Evolutionary conservation across 2,888 invertebrate species (phyloP).

Genomic region (Acleris literana): DNA sequence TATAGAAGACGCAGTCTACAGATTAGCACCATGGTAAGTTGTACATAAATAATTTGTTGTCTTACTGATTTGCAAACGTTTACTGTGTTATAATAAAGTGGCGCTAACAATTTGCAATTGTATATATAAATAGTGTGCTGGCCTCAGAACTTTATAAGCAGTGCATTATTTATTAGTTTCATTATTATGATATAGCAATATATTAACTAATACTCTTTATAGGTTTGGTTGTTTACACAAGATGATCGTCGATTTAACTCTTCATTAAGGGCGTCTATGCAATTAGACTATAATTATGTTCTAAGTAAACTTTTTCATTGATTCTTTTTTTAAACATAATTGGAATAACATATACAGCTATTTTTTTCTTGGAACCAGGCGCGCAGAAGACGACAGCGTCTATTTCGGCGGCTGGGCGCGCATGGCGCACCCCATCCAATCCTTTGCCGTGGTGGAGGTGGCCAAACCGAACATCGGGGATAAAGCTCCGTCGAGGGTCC

Average conservation of each 20-base stretch:
- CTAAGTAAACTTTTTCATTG: neutral
- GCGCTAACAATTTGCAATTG: too few relatives aligned
- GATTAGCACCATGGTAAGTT: constrained; percentile 95
- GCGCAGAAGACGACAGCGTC: constrained; percentile 91
- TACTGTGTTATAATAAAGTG: neutral
- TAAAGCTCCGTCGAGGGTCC: constrained; percentile 96
- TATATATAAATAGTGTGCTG: too few relatives aligned
- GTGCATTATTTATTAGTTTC: too few relatives aligned
- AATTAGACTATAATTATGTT: too few relatives aligned
- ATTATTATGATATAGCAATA: too few relatives aligned
- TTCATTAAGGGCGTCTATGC: too few relatives aligned
- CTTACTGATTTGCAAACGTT: too few relatives aligned
- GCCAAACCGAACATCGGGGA: constrained; percentile 96
- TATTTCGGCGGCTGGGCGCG: constrained; percentile 99
- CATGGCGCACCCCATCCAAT: constrained; percentile 97
- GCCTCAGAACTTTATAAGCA: too few relatives aligned
- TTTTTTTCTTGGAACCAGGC: constrained; percentile 75
- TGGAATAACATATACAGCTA: neutral
- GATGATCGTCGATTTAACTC: too few relatives aligned
- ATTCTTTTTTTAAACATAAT: neutral
- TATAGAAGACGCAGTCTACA: constrained; percentile 97
- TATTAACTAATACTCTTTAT: too few relatives aligned
- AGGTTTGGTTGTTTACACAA: too few relatives aligned
- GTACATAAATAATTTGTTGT: neutral
- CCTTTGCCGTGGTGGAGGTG: constrained; percentile 97